Evolutionary conservation across 2,113 vertebrate genomes (phyloP).

Genomic region (Girardinichthys multiradiatus): DNA sequence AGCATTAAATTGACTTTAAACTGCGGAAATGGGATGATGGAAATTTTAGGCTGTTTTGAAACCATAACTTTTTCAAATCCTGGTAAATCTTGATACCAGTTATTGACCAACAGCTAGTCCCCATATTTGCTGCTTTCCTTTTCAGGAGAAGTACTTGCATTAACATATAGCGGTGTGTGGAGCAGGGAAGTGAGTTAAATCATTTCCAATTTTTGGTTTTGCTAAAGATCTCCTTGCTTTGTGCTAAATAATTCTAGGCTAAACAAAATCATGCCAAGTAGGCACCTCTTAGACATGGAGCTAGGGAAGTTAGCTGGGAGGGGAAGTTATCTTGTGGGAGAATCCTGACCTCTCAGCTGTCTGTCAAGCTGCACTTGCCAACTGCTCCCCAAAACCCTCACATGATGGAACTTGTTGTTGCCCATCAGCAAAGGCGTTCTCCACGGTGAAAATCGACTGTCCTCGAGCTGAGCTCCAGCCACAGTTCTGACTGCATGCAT

Average conservation of each 20-base stretch:
- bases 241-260: slow-evolving; percentile 46
- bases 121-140: too few species aligned
- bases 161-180: slow-evolving; percentile 2
- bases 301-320: slow-evolving; percentile 10
- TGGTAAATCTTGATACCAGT: too few species aligned
- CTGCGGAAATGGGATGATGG: too few species aligned
- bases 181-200: slow-evolving; percentile 8
- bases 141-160: too few species aligned
- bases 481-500: slow-evolving; percentile 45
- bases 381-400: slow-evolving; percentile 28
- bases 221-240: slow-evolving; percentile 28
- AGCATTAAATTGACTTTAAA: too few species aligned
- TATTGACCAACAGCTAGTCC: too few species aligned
- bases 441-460: slow-evolving; percentile 34
- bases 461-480: slow-evolving; percentile 38
- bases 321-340: slow-evolving; percentile 45
- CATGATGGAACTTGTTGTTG: slow-evolving; percentile 13
- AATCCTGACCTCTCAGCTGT: slow-evolving; percentile 41
- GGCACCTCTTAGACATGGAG: slow-evolving; percentile 21
- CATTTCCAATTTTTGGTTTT: too few species aligned
- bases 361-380: slow-evolving; percentile 48
- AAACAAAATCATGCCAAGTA: slow-evolving; percentile 50
- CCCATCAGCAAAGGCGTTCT: slow-evolving; percentile 21
- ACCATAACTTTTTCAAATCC: too few species aligned
- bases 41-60: too few species aligned